Evolutionary conservation across 1,140 invertebrate genomes (phyloP), one percentile per base, ranked within the genome.

Genomic region (Drosophila watanabei): DNA sequence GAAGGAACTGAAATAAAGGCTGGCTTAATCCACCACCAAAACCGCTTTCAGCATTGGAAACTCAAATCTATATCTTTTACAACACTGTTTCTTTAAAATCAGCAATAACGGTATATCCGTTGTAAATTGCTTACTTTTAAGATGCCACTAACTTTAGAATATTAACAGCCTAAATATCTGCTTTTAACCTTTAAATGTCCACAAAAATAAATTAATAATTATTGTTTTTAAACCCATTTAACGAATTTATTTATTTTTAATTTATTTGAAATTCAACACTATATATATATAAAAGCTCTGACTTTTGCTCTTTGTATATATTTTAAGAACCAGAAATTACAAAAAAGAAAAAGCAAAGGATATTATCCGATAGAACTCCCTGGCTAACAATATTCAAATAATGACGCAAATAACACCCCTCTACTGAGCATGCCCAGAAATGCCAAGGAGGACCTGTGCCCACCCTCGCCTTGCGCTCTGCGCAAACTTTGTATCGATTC

Each of bases 401-500:
- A 24, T 45, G 30, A 39, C 20, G 32, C 30, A 58, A 58, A 76
- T 57, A 39, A 39, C 54, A 71, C 51, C 43, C 46, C 45, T 70
- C 43, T 56, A 51, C 66, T 64, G 77, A 71, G 77, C 77, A 79
- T 79, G 77, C 66, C 37, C 77, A 63, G 66, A 79, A 63, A 33
- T n/a, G 33, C 39, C 20, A 46, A 54, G 35, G 30, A 60, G 46
- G 65, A 60, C 24, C 46, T 45, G 39, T 39, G 52, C 45, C 73
- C 46, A 72, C 76, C 76, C 76, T 52, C 32, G 35, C 39, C 14
- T 37, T 28, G 52, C 66, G 45, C 75, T 43, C 59, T 79, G 77
- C 77, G 77, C 77, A 60, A 54, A 59, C 45, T 35, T 68, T 30
- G 69, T 79, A 79, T 79, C 76, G 77, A 79, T 79, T 79, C 79